A percentile compares a stretch with the other conserved stretches of the same genome.
Conservation (phyloP, 2,888 invertebrate species). For the Synergus itoensis region DNA sequence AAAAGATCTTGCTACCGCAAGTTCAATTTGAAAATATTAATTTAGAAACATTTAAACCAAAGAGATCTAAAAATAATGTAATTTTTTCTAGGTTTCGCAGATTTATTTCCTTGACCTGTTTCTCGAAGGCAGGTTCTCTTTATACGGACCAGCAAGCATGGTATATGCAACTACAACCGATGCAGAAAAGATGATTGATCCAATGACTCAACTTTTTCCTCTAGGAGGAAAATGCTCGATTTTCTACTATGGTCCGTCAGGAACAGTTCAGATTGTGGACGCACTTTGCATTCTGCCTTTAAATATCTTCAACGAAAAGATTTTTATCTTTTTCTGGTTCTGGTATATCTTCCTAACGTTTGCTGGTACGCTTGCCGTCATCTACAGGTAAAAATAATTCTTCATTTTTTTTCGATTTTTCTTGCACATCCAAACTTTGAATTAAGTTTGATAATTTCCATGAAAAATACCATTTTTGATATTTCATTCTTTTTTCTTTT, state of each 20-base stretch:
- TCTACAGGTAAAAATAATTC: conserved; percentile 80
- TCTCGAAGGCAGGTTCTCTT: conserved; percentile 82
- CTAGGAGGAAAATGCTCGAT: conserved; percentile 84
- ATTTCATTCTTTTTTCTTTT: not conserved
- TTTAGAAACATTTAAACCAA: conserved; percentile 1
- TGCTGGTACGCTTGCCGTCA: conserved; percentile 82
- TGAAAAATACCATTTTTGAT: too few species aligned
- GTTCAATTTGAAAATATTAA: conserved; percentile 44
- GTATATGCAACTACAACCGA: conserved; percentile 78
- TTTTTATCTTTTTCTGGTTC: conserved; percentile 87
- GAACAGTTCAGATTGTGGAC: conserved; percentile 81
- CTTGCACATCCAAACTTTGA: not conserved
- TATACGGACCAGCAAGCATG: conserved; percentile 81
- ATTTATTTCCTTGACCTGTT: conserved; percentile 85
- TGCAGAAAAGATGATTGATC: conserved; percentile 80
- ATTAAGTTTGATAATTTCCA: too few species aligned
- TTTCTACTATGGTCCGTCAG: conserved; percentile 82
- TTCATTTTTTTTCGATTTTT: not conserved
- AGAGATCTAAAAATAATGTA: conserved; percentile 41
- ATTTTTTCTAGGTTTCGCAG: conserved; percentile 81
- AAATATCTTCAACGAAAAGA: conserved; percentile 89
- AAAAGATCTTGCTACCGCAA: too few species aligned
- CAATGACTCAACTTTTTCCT: conserved; percentile 85
- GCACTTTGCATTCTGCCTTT: conserved; percentile 87
- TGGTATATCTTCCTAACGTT: conserved; percentile 85